Conservation (phyloP, 2,113 vertebrate species). For the Cyprinodon brontotheroides region DNA sequence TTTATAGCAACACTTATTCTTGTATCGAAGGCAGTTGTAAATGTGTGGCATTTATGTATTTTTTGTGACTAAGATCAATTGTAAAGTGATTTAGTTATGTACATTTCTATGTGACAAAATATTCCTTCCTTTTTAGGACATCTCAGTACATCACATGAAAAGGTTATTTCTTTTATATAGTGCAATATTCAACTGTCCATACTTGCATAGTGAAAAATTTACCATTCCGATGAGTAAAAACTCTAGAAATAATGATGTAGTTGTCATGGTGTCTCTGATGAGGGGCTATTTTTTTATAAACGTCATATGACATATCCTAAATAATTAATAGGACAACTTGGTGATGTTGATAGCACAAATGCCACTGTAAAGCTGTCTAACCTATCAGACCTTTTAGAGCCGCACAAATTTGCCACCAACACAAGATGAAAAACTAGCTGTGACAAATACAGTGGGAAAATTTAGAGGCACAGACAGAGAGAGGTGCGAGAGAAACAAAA, state of each 20-base stretch:
- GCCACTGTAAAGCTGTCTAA: constrained; percentile 23
- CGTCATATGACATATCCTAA: not conserved
- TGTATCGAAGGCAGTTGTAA: too few relatives aligned
- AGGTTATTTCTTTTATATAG: not conserved
- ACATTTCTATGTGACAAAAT: not conserved
- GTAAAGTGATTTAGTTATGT: not conserved
- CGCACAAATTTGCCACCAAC: not conserved
- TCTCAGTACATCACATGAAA: not conserved
- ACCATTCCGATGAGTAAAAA: not conserved
- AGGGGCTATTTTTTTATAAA: not conserved
- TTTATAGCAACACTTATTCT: too few relatives aligned
- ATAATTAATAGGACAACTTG: constrained; percentile 20
- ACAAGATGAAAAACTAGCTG: constrained; percentile 21
- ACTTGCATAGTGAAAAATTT: not conserved
- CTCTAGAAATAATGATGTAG: not conserved
- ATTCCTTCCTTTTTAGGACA: not conserved
- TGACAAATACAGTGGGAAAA: constrained; percentile 31
- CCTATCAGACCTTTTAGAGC: not conserved
- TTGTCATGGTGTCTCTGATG: constrained; percentile 4
- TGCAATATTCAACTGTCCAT: not conserved
- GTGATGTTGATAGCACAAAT: constrained; percentile 21
- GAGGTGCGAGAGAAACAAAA: constrained; percentile 15
- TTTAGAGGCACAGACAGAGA: constrained; percentile 25
- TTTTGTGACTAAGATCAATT: not conserved
- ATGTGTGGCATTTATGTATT: too few relatives aligned